These are phyloP conservation scores for Alces alces DNA, from an alignment of 2,113 vertebrate species.

Conservation along the genomic window DNA sequence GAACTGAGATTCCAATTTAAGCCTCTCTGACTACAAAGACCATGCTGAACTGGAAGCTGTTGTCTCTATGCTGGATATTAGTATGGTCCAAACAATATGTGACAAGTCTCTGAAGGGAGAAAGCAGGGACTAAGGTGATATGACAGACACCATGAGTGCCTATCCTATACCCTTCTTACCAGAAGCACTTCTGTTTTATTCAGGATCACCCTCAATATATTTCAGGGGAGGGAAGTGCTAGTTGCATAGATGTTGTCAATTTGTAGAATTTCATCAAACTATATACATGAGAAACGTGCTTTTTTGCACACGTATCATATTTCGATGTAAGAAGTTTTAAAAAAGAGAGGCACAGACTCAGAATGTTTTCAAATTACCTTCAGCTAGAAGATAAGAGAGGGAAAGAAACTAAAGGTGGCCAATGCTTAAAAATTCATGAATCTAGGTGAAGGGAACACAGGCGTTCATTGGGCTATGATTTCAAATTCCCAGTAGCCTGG, in stretches of 20 bases:
- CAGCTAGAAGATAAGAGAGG: not conserved
- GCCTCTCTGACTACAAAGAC: not conserved
- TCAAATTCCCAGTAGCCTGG: not conserved
- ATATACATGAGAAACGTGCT: not conserved
- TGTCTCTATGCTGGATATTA: not conserved
- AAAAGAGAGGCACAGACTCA: not conserved
- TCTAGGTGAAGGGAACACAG: not conserved
- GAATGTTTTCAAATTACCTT: not conserved
- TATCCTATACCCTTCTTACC: not conserved
- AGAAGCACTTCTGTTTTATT: not conserved
- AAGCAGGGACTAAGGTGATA: not conserved
- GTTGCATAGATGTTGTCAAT: not conserved
- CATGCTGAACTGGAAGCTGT: not conserved
- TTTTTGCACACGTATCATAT: not conserved
- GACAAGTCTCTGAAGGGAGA: not conserved
- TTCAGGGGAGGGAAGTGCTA: not conserved
- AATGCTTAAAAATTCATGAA: not conserved
- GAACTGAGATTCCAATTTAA: not conserved
- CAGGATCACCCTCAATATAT: not conserved
- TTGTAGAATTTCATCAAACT: not conserved
- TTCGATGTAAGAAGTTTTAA: not conserved
- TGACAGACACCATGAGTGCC: not conserved
- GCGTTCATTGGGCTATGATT: not conserved
- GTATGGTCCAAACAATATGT: accelerated
- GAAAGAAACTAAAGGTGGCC: not conserved